A percentile compares a stretch with the other conserved stretches of the same genome.
These are phyloP conservation scores for Ibycter americanus DNA, from an alignment of 2,797 vertebrate genomes.

Conservation along the genomic window DNA sequence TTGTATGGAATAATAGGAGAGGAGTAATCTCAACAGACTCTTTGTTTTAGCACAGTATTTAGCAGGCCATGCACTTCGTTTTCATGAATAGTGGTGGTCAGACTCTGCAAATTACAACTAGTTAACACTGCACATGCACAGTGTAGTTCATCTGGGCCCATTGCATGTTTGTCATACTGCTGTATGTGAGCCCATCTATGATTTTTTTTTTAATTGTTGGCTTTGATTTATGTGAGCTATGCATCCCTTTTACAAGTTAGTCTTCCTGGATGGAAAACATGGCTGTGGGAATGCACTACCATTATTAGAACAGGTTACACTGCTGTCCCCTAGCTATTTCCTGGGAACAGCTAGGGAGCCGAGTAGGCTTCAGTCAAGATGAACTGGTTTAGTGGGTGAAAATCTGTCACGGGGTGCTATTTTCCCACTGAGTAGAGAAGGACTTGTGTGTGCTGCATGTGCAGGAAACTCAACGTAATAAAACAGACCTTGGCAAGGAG, in stretches of 20 bases:
- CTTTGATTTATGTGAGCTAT: neutral
- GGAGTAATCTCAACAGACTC: neutral
- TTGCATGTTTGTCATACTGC: neutral
- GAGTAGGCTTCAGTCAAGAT: neutral
- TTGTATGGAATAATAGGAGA: neutral
- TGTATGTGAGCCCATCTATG: neutral
- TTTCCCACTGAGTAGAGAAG: neutral
- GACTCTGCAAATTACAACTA: neutral
- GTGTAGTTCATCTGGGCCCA: neutral
- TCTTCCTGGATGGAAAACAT: neutral
- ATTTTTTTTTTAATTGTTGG: neutral
- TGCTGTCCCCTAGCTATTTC: neutral
- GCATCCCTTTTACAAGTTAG: neutral
- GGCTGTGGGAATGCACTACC: neutral
- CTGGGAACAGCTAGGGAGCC: neutral
- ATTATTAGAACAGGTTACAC: neutral
- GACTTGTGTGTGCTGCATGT: neutral
- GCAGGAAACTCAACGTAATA: neutral
- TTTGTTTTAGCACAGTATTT: neutral
- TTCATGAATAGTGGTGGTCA: neutral
- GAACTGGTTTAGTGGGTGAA: neutral
- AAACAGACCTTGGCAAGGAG: neutral
- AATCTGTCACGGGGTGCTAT: neutral
- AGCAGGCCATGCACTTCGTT: neutral
- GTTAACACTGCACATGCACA: rapidly evolving